A percentile compares a stretch with the other conserved stretches of the same genome.
These are phyloP conservation scores for Xenopus petersii DNA, from an alignment of 2,797 vertebrate genomes.

Conservation along the genomic window DNA sequence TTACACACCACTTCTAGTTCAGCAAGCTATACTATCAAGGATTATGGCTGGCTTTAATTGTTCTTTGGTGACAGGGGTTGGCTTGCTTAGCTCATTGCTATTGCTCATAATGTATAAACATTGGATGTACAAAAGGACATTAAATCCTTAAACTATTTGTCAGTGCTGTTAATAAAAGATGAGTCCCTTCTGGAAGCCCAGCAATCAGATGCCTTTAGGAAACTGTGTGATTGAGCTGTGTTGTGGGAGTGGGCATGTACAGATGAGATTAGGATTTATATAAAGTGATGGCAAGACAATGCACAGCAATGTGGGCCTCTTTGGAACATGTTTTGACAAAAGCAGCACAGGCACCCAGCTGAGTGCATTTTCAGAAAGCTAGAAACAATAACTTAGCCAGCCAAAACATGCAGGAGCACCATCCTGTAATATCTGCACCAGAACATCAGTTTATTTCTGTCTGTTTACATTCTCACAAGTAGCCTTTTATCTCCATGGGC, in stretches of 20 bases:
- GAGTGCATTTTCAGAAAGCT: background rate
- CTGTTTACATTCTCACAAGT: background rate
- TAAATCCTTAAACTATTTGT: slow-evolving; percentile 58
- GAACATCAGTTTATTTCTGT: background rate
- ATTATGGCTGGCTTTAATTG: slow-evolving; percentile 24
- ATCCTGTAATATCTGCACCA: background rate
- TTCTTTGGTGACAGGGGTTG: slow-evolving; percentile 16
- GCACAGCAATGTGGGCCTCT: slow-evolving; percentile 50
- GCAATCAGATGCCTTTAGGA: background rate
- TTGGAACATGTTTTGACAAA: slow-evolving; percentile 28
- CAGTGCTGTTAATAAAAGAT: slow-evolving; percentile 65
- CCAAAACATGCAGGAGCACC: slow-evolving; percentile 16
- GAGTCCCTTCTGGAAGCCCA: slow-evolving; percentile 59
- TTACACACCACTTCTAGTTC: too few species aligned
- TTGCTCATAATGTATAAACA: slow-evolving; percentile 26
- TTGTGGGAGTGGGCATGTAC: slow-evolving; percentile 8
- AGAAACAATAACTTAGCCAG: slow-evolving; percentile 25
- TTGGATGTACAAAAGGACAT: slow-evolving; percentile 52
- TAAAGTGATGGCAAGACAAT: slow-evolving; percentile 54
- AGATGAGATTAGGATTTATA: slow-evolving; percentile 53
- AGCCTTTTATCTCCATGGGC: background rate
- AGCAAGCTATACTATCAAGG: too few species aligned
- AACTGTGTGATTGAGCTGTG: background rate
- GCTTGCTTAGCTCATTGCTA: background rate
- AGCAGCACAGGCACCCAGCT: background rate